A percentile compares a stretch with the other conserved stretches of the same genome.
These are phyloP conservation scores for Macropodus opercularis DNA, from an alignment of 2,797 vertebrate genomes.

Conservation along the genomic window DNA sequence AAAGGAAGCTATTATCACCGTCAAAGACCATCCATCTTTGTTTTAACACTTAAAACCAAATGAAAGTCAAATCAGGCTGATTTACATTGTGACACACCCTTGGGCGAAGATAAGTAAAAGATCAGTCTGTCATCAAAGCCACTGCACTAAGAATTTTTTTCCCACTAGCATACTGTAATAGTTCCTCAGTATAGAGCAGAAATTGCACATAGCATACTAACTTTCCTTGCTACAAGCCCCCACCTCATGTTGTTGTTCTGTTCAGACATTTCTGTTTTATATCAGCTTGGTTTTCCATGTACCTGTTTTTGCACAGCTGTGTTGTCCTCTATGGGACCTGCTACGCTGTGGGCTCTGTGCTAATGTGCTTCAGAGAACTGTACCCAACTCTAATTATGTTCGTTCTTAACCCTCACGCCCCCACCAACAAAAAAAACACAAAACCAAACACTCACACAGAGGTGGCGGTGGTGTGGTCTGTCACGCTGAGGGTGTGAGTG, in stretches of 20 bases:
- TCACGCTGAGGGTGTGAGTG: not conserved
- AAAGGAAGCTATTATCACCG: constrained; percentile 34
- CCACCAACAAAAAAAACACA: constrained; percentile 4
- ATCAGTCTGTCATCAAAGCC: constrained; percentile 23
- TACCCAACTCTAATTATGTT: constrained; percentile 62
- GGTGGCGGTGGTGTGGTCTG: not conserved
- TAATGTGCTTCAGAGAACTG: constrained; percentile 64
- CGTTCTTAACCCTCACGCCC: constrained; percentile 16
- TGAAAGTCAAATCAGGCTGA: constrained; percentile 18
- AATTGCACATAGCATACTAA: constrained; percentile 24
- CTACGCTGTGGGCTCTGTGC: constrained; percentile 65
- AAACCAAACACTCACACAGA: not conserved
- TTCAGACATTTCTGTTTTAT: constrained; percentile 75
- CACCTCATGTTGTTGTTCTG: constrained; percentile 58
- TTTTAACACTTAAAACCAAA: constrained; percentile 12
- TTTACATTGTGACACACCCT: constrained; percentile 37
- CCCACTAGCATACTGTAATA: constrained; percentile 32
- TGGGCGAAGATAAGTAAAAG: constrained; percentile 34
- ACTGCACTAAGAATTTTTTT: too few species aligned
- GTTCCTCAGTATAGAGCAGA: constrained; percentile 17
- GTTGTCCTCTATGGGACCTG: constrained; percentile 48
- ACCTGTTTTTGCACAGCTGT: constrained; percentile 72
- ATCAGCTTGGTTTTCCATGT: constrained; percentile 70
- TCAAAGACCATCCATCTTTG: constrained; percentile 42
- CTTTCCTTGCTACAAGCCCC: constrained; percentile 15